Evolutionary conservation across 2,797 vertebrate genomes (phyloP), one percentile per base, ranked within the genome.

Genomic region (Phrynocephalus vlangalii): DNA sequence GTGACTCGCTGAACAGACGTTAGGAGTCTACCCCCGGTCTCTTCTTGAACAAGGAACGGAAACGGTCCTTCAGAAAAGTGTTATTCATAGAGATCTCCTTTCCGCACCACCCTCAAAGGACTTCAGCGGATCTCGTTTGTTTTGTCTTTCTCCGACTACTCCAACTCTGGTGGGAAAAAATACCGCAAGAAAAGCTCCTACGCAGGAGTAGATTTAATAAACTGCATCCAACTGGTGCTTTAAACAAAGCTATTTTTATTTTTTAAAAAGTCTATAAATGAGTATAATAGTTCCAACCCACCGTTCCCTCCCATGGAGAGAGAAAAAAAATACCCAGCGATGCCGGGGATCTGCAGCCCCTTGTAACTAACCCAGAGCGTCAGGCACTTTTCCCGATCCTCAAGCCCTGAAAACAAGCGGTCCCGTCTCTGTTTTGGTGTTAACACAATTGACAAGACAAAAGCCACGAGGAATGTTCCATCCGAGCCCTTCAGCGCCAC

Each of bases 201-300:
- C 92, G 96, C 92, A 95, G 93, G 91, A 94, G 94, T 85, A 92
- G 85, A 95, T 93, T 96, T 96, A 96, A 96, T 96, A 95, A 96
- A 96, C 94, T 94, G 95, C 95, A 96, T 96, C 96, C 96, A 97
- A 50, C 91, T 92, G 92, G 94, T 96, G 96, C 94, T 96, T 76
- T 96, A 94, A 96, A 96, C 95, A 96, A 95, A 96, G 95, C 95
- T 38, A 96, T 91, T 96, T 95, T 96, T 73, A 96, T 91, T 96
- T 95, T 96, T 44, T 5, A 50, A 3, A 83, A 96, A 77, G 71
- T 94, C 95, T 92, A 93, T 96, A 96, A 95, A 96, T 94, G 95
- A 94, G 92, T 93, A 95, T 92, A 8, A 20, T 44, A 95, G 90
- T 95, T 96, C 96, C 92, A 93, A 94, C 88, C 92, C 91, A 88